Base-by-base conservation (phyloP, 2,113 vertebrate species). In the Cyprinodon variegatus region DNA sequence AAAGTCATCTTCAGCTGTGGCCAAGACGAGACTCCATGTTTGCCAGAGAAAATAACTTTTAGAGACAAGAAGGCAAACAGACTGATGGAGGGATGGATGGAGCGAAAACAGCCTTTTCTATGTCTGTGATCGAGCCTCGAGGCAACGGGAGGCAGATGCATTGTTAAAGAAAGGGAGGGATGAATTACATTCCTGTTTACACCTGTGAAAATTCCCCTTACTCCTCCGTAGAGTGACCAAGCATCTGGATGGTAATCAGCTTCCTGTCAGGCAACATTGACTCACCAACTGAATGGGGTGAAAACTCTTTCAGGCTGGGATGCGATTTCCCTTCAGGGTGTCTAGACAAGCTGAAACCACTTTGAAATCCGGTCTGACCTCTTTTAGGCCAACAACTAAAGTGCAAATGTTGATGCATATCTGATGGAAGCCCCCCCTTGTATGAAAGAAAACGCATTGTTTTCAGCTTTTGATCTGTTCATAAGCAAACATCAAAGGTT, bases 21-120 rank as follows among this genome's bases (percentile, higher is more conserved):
- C 94, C 20, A 96, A 96, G 92, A 93, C 94, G 12, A 95, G 96
- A 87, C 96, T 98, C 65, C 96, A 98, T 0, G 93, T 96, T 76
- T 98, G 96, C 82, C 96, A 96, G 88, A 96, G 93, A 72, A 89
- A 94, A 85, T 65, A 39, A 76, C 37, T 36, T 8, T 59, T 41
- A 48, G 41, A 5, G 3, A 60, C 1, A 1, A 2, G 62, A 59
- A 5, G n/a, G 40, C 4, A 8, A 46, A 61, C 11, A 5, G 66
- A 36, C 50, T n/a, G 50, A n/a, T 3, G 6, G 6, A 57, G 10
- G 20, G 50, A 53, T 53, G 50, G 17, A 53, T 17, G 3, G 50
- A 53, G 50, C 50, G n/a, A 57, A 50, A n/a, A 45, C 9, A 45
- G 9, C 6, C 12, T 57, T 0, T 0, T 3, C 40, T 48, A 20